Conservation (phyloP, 2,113 vertebrate species). For the Zosterops japonicus region DNA sequence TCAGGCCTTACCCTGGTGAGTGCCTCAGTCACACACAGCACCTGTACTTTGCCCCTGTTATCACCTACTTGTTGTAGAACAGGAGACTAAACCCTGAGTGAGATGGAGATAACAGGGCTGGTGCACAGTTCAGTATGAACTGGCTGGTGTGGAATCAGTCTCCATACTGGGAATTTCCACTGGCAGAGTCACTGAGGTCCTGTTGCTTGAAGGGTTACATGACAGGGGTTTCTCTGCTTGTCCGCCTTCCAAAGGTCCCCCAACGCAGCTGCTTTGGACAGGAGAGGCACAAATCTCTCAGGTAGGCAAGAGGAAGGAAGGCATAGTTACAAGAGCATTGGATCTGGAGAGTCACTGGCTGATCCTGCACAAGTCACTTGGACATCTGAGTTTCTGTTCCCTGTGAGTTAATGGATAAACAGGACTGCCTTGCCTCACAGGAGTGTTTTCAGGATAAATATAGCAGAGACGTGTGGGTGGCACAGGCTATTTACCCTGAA, state of each 20-base stretch:
- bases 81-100: neutral
- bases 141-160: neutral
- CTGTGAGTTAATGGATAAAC: neutral
- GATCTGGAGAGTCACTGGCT: neutral
- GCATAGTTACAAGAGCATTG: neutral
- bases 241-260: neutral
- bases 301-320: neutral
- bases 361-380: neutral
- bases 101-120: neutral
- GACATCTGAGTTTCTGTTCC: neutral
- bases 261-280: neutral
- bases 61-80: neutral
- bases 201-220: neutral
- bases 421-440: neutral
- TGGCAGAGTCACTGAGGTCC: neutral
- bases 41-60: neutral
- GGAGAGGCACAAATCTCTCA: neutral
- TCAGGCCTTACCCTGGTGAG: neutral
- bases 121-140: neutral
- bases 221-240: neutral
- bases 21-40: neutral
- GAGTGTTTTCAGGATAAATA: neutral
- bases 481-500: neutral
- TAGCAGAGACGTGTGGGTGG: neutral
- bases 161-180: neutral